phyloP scores from a whole-genome alignment of 2,797 vertebrate genomes.

The Arnoldichthys spilopterus region DNA sequence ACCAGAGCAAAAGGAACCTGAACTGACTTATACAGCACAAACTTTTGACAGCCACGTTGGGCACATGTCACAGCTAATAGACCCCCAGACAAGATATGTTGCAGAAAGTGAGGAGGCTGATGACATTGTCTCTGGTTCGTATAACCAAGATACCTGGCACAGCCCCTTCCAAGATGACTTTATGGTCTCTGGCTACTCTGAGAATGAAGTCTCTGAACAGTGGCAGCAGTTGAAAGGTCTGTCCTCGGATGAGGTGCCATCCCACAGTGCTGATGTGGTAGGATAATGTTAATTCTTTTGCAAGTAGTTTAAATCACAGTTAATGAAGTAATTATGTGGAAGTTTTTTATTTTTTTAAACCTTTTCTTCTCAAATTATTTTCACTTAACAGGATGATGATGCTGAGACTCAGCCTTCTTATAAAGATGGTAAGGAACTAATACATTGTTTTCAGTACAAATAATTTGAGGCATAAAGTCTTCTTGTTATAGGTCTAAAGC shows the following conservation, averaged over 20 bases:
- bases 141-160: conserved; percentile 70
- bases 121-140: conserved; percentile 71
- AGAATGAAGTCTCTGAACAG: conserved; percentile 72
- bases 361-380: background rate
- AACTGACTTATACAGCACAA: background rate
- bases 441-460: background rate
- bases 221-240: conserved; percentile 71
- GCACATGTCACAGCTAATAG: conserved; percentile 14
- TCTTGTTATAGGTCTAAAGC: background rate
- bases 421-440: conserved; percentile 81
- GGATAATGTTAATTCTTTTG: conserved; percentile 16
- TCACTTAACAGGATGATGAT: conserved; percentile 67
- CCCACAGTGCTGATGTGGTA: conserved; percentile 64
- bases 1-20: conserved; percentile 54
- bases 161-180: conserved; percentile 63
- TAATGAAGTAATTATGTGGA: conserved; percentile 14
- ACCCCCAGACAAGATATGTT: conserved; percentile 29
- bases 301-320: background rate
- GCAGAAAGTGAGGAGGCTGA: conserved; percentile 61
- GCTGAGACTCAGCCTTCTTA: conserved; percentile 73
- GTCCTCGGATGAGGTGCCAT: conserved; percentile 49
- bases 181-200: conserved; percentile 54
- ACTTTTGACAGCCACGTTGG: background rate
- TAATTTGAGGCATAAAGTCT: too few relatives aligned
- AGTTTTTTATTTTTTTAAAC: background rate